Evolutionary conservation across 2,797 vertebrate genomes (phyloP).

Genomic region (Amazonetta brasiliensis): DNA sequence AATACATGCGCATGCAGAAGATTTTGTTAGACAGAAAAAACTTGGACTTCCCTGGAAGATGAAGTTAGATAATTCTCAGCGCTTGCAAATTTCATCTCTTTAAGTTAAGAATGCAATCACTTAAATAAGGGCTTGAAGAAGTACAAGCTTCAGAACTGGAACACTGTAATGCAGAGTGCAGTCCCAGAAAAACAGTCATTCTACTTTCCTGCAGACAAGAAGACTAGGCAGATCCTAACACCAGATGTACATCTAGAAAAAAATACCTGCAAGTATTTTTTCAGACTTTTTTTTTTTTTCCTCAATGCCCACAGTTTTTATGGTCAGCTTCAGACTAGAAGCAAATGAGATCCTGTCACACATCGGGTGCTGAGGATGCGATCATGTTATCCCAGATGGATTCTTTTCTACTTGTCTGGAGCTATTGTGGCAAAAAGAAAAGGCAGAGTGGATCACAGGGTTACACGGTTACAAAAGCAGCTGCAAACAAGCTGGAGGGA

Average conservation of each 20-base stretch:
- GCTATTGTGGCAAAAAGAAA: background rate
- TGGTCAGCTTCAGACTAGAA: background rate
- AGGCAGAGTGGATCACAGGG: background rate
- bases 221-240: background rate
- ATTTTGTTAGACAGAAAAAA: background rate
- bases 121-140: background rate
- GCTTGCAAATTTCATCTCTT: background rate
- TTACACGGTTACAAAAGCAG: background rate
- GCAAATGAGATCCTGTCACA: background rate
- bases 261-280: background rate
- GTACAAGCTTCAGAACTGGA: background rate
- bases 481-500: too few species aligned
- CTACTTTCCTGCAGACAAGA: background rate
- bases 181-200: background rate
- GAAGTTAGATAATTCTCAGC: background rate
- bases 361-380: background rate
- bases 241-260: background rate
- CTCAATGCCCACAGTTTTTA: background rate
- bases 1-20: background rate
- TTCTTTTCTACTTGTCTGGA: background rate
- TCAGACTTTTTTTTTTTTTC: background rate
- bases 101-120: background rate
- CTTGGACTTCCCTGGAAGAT: background rate
- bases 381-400: background rate
- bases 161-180: background rate